Evolutionary conservation across 2,888 invertebrate species (phyloP), one percentile per base, ranked within the genome.

Genomic region (Acronicta psi): DNA sequence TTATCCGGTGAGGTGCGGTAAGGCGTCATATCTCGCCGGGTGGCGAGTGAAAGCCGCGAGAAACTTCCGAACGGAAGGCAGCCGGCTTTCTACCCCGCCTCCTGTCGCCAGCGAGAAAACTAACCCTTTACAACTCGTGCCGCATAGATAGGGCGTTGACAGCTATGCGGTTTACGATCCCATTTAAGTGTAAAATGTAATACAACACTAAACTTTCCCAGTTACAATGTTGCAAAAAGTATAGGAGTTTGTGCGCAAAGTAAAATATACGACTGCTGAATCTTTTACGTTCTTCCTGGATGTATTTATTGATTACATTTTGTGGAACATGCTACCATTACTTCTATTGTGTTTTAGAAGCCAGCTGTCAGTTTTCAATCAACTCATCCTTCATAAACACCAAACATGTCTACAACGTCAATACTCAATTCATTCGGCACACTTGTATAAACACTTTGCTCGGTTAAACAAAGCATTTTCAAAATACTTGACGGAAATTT

Each of bases 21-120:
- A 79, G 79, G 80, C 83, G 81, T 83, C 81, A 83, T 82, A 86
- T 84, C 82, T 85, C 81, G 74, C 71, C 72, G 75, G 75, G 75
- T 75, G 69, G 72, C 83, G 76, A 90, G 92, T 89, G 93, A 93
- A 93, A 93, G 92, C 91, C 84, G 77, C 86, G 91, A 84, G 92
- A 92, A 93, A 93, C 91, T 89, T 88, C 88, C 86, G 86, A 90
- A 83, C 92, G 93, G 92, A 92, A 92, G 89, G 85, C 68, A 80
- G 83, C 76, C 86, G 83, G 89, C 92, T 92, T 93, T 93, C 92
- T 92, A 92, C 90, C 91, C 91, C 87, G 82, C 91, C 91, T 88
- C 86, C 86, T 68, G 85, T 73, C 73, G 67, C 74, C 77, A 73
- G 62, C 75, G 80, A 86, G 84, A 82, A 84, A 91, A 90, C 89